Conservation (phyloP, 2,797 vertebrate genomes). For the Hafferia zeledoni region DNA sequence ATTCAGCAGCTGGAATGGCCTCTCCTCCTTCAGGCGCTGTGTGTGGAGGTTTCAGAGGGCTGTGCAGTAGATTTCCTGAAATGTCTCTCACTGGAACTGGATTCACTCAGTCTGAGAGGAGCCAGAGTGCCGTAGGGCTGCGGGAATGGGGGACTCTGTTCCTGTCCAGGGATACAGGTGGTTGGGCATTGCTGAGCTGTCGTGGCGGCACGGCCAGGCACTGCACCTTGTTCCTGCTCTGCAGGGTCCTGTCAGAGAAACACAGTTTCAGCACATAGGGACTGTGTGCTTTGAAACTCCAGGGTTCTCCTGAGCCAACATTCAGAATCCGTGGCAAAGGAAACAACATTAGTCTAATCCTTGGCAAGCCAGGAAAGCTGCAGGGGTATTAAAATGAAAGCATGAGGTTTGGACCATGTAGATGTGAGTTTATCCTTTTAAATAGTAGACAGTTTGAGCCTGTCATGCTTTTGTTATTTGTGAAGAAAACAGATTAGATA, state of each 20-base stretch:
- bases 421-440: background rate
- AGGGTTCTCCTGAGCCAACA: rapidly evolving
- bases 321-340: background rate
- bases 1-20: background rate
- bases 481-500: background rate
- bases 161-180: constrained; percentile 79
- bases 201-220: constrained; percentile 72
- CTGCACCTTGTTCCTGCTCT: constrained; percentile 75
- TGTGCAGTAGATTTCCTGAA: constrained; percentile 83
- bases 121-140: constrained; percentile 83
- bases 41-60: constrained; percentile 79
- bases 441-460: background rate
- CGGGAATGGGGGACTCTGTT: constrained; percentile 78
- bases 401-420: rapidly evolving
- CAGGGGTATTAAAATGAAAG: background rate
- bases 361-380: background rate
- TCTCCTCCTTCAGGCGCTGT: background rate
- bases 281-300: background rate
- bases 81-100: constrained; percentile 82
- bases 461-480: background rate
- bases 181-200: constrained; percentile 84
- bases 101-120: constrained; percentile 85
- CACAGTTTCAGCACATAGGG: background rate
- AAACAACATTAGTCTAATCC: rapidly evolving
- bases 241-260: constrained; percentile 73